Evolutionary conservation across 2,113 vertebrate genomes (phyloP).

Genomic region (Megaceryle torquata): DNA sequence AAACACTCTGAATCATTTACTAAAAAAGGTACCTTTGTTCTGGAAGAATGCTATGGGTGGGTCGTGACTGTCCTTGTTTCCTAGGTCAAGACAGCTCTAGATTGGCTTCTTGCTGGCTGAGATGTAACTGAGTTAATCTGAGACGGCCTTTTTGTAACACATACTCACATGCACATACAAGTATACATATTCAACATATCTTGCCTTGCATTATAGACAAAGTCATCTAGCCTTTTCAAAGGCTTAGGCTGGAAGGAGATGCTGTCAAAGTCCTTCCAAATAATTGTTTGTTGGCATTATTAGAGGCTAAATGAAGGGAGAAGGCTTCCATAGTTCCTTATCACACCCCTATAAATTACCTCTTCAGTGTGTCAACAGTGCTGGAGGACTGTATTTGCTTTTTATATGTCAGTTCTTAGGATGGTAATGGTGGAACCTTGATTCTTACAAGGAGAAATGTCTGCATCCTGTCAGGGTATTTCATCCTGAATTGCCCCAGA

Average conservation of each 20-base stretch:
- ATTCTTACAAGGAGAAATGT: not conserved
- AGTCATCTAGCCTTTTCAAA: not conserved
- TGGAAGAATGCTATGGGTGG: not conserved
- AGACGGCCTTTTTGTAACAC: not conserved
- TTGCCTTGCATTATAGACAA: not conserved
- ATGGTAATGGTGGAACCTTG: not conserved
- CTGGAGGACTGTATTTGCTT: not conserved
- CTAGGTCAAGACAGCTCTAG: not conserved
- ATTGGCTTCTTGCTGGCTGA: not conserved
- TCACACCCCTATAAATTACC: not conserved
- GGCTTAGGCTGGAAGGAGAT: not conserved
- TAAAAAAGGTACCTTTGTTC: not conserved
- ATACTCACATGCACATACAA: not conserved
- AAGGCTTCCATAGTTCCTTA: not conserved
- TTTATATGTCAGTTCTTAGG: not conserved
- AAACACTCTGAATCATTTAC: not conserved
- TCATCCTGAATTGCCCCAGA: not conserved
- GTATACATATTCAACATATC: not conserved
- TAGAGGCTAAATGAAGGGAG: not conserved
- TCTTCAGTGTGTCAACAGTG: not conserved
- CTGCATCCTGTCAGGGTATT: not conserved
- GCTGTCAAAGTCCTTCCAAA: not conserved
- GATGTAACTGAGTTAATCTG: not conserved
- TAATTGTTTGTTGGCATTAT: not conserved
- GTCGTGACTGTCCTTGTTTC: not conserved